Evolutionary conservation across 1,140 invertebrate species (phyloP).

Genomic region (Drosophila orena): DNA sequence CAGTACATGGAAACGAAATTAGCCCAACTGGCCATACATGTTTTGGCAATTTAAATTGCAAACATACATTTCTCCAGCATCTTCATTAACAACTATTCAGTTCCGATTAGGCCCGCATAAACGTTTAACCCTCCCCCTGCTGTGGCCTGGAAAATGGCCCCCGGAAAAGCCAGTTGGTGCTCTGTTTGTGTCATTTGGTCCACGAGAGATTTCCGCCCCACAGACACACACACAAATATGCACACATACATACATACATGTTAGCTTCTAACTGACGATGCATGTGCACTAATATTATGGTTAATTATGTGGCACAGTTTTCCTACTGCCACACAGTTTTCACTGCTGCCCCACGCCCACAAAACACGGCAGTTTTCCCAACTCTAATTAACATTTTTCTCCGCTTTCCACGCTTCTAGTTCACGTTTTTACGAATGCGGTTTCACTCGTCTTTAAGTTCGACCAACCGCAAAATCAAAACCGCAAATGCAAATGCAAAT

Average conservation of each 20-base stretch:
- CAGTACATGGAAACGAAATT: not conserved
- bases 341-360: not conserved
- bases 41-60: constrained; percentile 5
- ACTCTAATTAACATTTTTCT: constrained; percentile 67
- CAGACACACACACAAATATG: constrained; percentile 1
- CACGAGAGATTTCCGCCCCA: constrained; percentile 28
- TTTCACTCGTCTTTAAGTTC: constrained; percentile 57
- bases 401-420: constrained; percentile 15
- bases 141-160: not conserved
- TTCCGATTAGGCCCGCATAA: constrained; percentile 36
- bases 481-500: constrained; percentile 63
- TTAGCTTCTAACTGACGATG: constrained; percentile 36
- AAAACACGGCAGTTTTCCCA: constrained; percentile 4
- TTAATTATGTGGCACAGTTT: constrained; percentile 59
- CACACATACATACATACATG: constrained; percentile 2
- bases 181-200: constrained; percentile 46
- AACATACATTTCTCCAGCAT: constrained; percentile 6
- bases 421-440: constrained; percentile 6
- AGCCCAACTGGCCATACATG: not conserved
- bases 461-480: constrained; percentile 75
- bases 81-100: constrained; percentile 5
- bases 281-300: constrained; percentile 58
- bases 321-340: constrained; percentile 5
- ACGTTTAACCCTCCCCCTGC: constrained; percentile 3
- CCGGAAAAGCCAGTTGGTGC: constrained; percentile 15